These are phyloP conservation scores for Ranitomeya variabilis DNA, from an alignment of 2,113 vertebrate species.

Conservation along the genomic window DNA sequence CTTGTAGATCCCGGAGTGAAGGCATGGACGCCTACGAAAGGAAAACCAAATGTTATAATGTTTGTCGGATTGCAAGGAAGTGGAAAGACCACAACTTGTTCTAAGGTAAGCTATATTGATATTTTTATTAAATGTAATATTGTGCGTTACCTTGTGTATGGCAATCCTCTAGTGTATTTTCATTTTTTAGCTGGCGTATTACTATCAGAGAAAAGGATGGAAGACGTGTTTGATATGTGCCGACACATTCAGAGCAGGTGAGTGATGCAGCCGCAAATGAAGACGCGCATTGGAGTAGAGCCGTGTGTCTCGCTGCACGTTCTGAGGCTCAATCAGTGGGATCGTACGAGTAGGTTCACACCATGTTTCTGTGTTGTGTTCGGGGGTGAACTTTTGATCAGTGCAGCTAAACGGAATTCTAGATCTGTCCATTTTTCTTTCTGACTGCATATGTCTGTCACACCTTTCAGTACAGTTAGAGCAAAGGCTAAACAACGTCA, in stretches of 20 bases:
- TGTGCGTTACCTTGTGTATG: not conserved
- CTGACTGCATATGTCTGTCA: not conserved
- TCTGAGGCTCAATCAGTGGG: not conserved
- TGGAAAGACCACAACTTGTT: slow-evolving; percentile 98
- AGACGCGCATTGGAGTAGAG: not conserved
- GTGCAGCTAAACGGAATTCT: not conserved
- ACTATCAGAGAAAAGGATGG: slow-evolving; percentile 98
- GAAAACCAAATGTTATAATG: slow-evolving; percentile 99
- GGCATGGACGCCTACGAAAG: slow-evolving; percentile 98
- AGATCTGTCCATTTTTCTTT: no score
- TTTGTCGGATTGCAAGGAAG: slow-evolving; percentile 98
- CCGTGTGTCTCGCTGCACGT: not conserved
- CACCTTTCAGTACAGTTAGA: not conserved
- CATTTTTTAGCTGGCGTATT: slow-evolving; percentile 87
- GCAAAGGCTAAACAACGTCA: no score
- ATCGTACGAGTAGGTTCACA: not conserved
- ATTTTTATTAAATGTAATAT: not conserved
- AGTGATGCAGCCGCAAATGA: not conserved
- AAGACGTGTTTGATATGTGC: slow-evolving; percentile 99
- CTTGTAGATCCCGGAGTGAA: slow-evolving; percentile 98
- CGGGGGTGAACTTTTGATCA: not conserved
- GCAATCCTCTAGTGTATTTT: not conserved
- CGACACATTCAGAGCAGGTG: slow-evolving; percentile 98
- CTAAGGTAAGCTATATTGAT: slow-evolving; percentile 79
- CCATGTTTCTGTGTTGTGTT: not conserved